Base-by-base conservation (phyloP, 2,888 invertebrate genomes). In the Dione vanillae region DNA sequence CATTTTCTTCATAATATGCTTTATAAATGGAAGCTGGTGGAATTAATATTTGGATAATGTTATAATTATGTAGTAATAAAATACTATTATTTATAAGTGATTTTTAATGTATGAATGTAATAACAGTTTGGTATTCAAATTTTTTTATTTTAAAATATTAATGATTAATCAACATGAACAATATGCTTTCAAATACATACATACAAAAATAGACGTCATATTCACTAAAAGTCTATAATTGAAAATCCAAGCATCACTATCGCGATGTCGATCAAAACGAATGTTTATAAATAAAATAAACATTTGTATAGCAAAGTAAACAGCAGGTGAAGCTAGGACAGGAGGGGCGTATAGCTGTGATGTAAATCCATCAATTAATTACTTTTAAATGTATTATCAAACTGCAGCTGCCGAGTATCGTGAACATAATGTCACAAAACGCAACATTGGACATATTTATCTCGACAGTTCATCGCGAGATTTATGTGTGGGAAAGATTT, bases 361-460 rank as follows among this genome's bases (percentile, higher is more conserved):
- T 40, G 37, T 45, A 69, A 54, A 68, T 51, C 73, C 62, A 67
- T 75, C 69, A 69, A 75, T 74, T 73, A 74, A 73, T 73, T 71
- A 73, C 70, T 52, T 59, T 65, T 74, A 73, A 72, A 76, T 70
- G 64, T 73, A 73, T 64, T 72, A 71, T 69, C 73, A 74, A 65
- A 66, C 58, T 59, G 70, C 43, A 65, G 65, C 65, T 61, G 45
- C 45, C 45, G 40, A 64, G 62, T 68, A 71, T 73, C 70, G 27
- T 56, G 70, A 61, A 54, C 37, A 27, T 54, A 54, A 47, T 56
- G 69, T 69, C 69, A 69, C 69, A 72, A 47, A 56, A 64, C 68
- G 70, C 72, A 67, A 72, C 70, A 65, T 27, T 56, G 65, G 65
- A 69, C 74, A 70, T 72, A 61, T 70, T 72, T 74, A 74, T 72